Evolutionary conservation across 53 echinoderm and acorn worm species (phyloP), one percentile per base, ranked within the genome.

Genomic region (Henricia sp.): DNA sequence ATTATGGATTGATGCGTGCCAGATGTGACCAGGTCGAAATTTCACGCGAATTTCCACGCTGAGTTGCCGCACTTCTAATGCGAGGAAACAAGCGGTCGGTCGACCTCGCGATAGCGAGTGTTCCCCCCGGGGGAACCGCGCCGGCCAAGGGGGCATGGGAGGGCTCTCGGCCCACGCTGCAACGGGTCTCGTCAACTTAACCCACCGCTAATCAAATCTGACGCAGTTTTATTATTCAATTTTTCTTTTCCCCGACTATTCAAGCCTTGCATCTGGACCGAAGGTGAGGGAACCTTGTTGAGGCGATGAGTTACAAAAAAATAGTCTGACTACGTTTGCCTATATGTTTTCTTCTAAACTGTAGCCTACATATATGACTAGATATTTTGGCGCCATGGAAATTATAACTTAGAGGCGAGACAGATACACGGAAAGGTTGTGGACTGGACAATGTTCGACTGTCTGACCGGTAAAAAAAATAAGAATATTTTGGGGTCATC

Each of bases 171-270:
- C 9, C 3, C 48, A 32, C 2, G 44, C 44, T 33, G 80, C 48
- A 50, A 34, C 60, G 60, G 63, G 70, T 70, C 63, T 11, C 80
- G 33, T 80, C 80, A 80, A n/a, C 33, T 50, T 30, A 6, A 33
- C 43, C 32, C 46, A 19, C 32, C 14, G 46, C 80, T 80, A 80
- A 80, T 80, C 80, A 64, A 80, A 57, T 80, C 64, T 62, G 80
- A 80, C 80, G 62, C 43, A 9, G n/a, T 63, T 62, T 62, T 80
- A 80, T 80, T 80, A 80, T 62, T 80, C 34, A 80, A 80, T 64
- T 80, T 77, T 68, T 17, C 5, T 41, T n/a, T 28, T n/a, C 40
- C 55, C 37, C 20, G 43, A 29, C 28, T 55, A 40, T 77, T 6
- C 39, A n/a, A 39, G 56, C 40, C 39, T 37, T 41, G 57, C 46